Evolutionary conservation across 2,113 vertebrate species (phyloP), one percentile per base, ranked within the genome.

Genomic region (Microcebus lehilahytsara): DNA sequence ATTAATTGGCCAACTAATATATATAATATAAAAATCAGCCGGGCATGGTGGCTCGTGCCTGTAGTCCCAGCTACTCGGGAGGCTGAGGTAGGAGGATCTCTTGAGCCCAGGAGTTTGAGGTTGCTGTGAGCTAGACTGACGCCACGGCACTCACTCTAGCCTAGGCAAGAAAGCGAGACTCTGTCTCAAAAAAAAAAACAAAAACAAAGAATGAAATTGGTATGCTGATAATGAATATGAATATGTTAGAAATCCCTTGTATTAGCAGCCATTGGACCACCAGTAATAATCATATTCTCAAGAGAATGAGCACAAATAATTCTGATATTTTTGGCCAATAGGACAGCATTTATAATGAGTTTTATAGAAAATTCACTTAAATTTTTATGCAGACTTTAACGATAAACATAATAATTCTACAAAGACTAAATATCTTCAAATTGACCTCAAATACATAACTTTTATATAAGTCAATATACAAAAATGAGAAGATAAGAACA

Each of bases 321-420:
- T 87, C 51, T 92, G 51, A 60, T 84, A 34, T 49, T 94, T 92
- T 77, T 30, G 27, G 51, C 37, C 34, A 93, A 56, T 25, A 53
- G 40, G 19, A 95, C 0, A 83, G 66, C 46, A 81, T 2, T 91
- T 93, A 71, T 58, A 58, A 25, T 49, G 20, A 77, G 4, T 67
- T 85, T 89, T 79, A 87, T n/a, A 69, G 32, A 72, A 88, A 97
- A 93, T 60, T 34, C 56, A 93, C 62, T 34, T 71, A 72, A 87
- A 92, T 27, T 67, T 90, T 23, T 85, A 58, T 14, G 53, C 1
- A 64, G 9, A 78, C 10, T 87, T 53, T 79, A 84, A 6, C 6
- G 80, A 93, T 2, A 97, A 89, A 89, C 9, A 91, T 56, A 72
- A 53, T 75, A 89, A 86, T 93, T 96, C 79, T 96, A 67, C 20